phyloP scores from a whole-genome alignment of 2,797 vertebrate species.

The Molossus alvarezi region DNA sequence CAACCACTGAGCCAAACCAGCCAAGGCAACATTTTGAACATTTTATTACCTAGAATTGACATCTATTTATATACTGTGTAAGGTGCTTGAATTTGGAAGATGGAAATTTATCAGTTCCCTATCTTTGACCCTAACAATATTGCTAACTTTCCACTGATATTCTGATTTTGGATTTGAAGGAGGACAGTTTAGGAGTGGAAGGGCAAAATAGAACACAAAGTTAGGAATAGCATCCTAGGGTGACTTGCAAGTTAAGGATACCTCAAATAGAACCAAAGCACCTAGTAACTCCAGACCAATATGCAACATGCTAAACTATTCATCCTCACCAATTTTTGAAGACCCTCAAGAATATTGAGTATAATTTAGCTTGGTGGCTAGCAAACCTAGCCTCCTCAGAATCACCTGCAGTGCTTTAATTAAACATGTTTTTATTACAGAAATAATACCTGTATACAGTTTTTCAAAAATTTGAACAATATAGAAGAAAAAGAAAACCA shows the following conservation, averaged over 20 bases:
- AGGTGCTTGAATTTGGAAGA: slow-evolving; percentile 40
- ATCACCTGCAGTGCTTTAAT: slow-evolving; percentile 22
- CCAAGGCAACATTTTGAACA: neutral
- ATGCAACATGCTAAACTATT: neutral
- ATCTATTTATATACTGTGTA: neutral
- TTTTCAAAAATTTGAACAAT: neutral
- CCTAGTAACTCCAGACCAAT: neutral
- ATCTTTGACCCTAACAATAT: neutral
- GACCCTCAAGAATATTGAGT: neutral
- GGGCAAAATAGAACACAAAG: neutral
- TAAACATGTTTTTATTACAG: slow-evolving; percentile 5
- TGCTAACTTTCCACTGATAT: neutral
- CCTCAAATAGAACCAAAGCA: neutral
- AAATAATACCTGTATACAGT: neutral
- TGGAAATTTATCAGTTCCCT: neutral
- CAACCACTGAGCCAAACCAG: too few relatives aligned
- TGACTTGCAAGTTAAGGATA: neutral
- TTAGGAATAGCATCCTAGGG: neutral
- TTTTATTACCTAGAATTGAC: slow-evolving; percentile 19
- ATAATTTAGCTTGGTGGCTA: slow-evolving; percentile 15
- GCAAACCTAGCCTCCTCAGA: neutral
- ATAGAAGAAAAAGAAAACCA: slow-evolving; percentile 22
- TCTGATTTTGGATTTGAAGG: slow-evolving; percentile 13
- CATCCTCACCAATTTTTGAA: neutral
- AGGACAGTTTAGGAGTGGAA: neutral